Conservation (phyloP, 1,140 invertebrate genomes). For the Drosophila setifemur region DNA sequence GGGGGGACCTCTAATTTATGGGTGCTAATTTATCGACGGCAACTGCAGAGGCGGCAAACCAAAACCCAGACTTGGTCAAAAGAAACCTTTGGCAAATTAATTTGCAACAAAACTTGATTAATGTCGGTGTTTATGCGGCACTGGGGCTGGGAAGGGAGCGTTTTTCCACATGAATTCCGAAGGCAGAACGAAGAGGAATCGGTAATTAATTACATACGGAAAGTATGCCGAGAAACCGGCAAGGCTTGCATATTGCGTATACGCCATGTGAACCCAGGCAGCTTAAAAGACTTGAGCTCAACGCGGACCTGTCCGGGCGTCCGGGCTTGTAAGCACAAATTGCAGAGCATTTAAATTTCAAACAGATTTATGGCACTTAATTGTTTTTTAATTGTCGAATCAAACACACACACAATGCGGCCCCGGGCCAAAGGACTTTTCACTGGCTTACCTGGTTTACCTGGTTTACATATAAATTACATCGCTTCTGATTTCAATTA, state of each 20-base stretch:
- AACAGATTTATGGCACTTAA: slow-evolving; percentile 45
- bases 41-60: neutral
- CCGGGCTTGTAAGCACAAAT: neutral
- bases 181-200: slow-evolving; percentile 23
- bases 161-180: slow-evolving; percentile 35
- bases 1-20: slow-evolving; percentile 33
- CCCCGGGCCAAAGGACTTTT: neutral
- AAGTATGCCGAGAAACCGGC: slow-evolving; percentile 28
- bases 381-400: slow-evolving; percentile 46
- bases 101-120: slow-evolving; percentile 59
- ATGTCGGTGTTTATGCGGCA: slow-evolving; percentile 51
- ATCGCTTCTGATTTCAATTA: slow-evolving; percentile 6
- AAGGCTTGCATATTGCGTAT: slow-evolving; percentile 27
- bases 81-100: slow-evolving; percentile 54
- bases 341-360: slow-evolving; percentile 30
- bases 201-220: slow-evolving; percentile 48
- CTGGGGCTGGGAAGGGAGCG: neutral
- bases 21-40: slow-evolving; percentile 43
- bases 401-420: slow-evolving; percentile 10
- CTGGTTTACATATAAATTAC: neutral
- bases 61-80: neutral
- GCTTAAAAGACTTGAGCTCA: slow-evolving; percentile 22
- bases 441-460: neutral
- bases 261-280: slow-evolving; percentile 29
- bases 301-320: slow-evolving; percentile 12